Evolutionary conservation across 2,797 vertebrate genomes (phyloP), one percentile per base, ranked within the genome.

Genomic region (Crax fasciolata): DNA sequence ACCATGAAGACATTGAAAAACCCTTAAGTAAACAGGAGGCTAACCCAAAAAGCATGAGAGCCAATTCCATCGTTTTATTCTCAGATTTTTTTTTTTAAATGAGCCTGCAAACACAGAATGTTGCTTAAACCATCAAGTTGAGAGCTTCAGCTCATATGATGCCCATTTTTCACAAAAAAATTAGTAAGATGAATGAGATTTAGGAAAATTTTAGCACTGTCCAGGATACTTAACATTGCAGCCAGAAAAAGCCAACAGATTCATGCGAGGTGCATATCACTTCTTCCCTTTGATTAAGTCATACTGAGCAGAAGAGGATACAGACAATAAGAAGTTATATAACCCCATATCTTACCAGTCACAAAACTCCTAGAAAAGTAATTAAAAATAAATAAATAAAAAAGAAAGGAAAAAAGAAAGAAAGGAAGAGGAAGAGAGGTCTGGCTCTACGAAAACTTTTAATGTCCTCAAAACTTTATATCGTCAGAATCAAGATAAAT

Each of bases 141-240:
- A 11, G 28, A 87, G 28, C 23, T 91, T 81, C 28, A 76, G 39
- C 48, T 81, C 43, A 67, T 79, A 71, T 2, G 3, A 54, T 79
- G 44, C n/a, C 84, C 8, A 52, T 82, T 91, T 83, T 82, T 81
- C 77, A 88, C 52, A 87, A 44, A 24, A 24, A 43, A 78, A 55
- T 73, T 62, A 88, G 77, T 32, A 87, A 94, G 93, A 90, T 52
- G 2, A 94, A 86, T 62, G 51, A 63, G 24, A 84, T 38, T 88
- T 24, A 63, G 86, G 38, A 55, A 14, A 70, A 13, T 57, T 57
- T 67, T 72, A 88, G 48, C 48, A n/a, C 76, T 87, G 27, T 62
- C 76, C 4, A 13, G 24, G 10, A 32, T 71, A 65, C 75, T 73
- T 81, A 81, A 87, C 0, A 1, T 10, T 1, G 0, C 43, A 63